Percentiles rank a stretch among this genome's conserved stretches.
These are phyloP conservation scores for Trachythela sp. DNA, from an alignment of 64 coral and sea anemone species.

Conservation along the genomic window DNA sequence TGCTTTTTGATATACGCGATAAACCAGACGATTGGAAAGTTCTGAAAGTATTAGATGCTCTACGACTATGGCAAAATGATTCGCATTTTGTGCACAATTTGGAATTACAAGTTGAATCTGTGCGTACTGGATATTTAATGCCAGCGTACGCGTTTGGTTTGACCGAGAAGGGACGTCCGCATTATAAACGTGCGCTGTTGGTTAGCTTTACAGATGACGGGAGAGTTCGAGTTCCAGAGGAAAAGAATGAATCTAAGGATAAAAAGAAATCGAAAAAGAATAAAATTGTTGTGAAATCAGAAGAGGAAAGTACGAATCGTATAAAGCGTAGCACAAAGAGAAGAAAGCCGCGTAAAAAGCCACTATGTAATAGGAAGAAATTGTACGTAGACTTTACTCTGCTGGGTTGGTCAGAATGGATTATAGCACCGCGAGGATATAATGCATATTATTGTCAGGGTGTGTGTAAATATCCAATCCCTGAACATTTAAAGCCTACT, in stretches of 20 bases:
- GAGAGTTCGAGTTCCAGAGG: constrained; percentile 33
- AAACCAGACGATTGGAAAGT: constrained; percentile 62
- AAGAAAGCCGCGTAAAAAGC: constrained; percentile 47
- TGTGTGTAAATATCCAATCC: constrained; percentile 74
- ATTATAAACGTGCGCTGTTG: constrained; percentile 70
- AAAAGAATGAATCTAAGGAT: constrained; percentile 44
- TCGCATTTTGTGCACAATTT: constrained; percentile 38
- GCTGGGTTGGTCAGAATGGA: constrained; percentile 80
- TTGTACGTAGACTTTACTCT: constrained; percentile 82
- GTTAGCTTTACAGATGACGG: constrained; percentile 78
- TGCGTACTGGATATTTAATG: constrained; percentile 57
- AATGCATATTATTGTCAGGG: constrained; percentile 82
- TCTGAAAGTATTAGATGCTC: constrained; percentile 65
- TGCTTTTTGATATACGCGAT: constrained; percentile 85
- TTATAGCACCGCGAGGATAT: constrained; percentile 78
- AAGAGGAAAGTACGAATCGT: not conserved
- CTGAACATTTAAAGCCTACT: constrained; percentile 69
- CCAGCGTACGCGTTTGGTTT: constrained; percentile 72
- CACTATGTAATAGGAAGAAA: constrained; percentile 55
- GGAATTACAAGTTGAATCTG: constrained; percentile 66
- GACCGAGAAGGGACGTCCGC: constrained; percentile 55
- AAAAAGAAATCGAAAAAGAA: not conserved
- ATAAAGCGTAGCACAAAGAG: constrained; percentile 25
- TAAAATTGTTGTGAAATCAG: not conserved
- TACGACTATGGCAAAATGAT: constrained; percentile 59